Evolutionary conservation across 2,888 invertebrate species (phyloP).

Genomic region (Sisyra nigra): DNA sequence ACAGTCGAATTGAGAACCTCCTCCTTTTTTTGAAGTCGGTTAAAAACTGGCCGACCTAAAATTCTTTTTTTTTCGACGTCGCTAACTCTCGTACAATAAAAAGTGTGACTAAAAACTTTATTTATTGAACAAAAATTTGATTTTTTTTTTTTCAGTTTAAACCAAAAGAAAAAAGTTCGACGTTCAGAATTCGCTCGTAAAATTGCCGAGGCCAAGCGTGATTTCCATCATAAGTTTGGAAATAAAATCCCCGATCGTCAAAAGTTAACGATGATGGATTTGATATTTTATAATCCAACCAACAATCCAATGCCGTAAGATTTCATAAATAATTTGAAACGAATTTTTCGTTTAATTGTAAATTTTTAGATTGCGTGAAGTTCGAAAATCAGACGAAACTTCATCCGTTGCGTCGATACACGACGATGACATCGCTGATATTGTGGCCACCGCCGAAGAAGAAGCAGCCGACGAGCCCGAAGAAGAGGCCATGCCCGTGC

Average conservation of each 20-base stretch:
- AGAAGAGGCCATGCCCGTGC: conserved; percentile 44
- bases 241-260: conserved; percentile 41
- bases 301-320: conserved; percentile 58
- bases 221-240: conserved; percentile 33
- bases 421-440: neutral
- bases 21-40: too few species aligned
- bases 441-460: conserved; percentile 13
- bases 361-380: neutral
- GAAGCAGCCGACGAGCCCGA: conserved; percentile 19
- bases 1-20: too few species aligned
- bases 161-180: conserved; percentile 19
- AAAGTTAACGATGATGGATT: conserved; percentile 75
- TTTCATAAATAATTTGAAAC: too few species aligned
- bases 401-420: neutral
- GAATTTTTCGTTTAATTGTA: too few species aligned
- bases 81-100: too few species aligned
- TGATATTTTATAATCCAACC: conserved; percentile 79
- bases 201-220: conserved; percentile 34
- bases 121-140: neutral
- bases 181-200: conserved; percentile 32
- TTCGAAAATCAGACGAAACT: neutral
- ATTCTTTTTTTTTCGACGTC: too few species aligned
- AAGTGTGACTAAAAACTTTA: too few species aligned
- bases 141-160: neutral
- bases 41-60: too few species aligned